These are phyloP conservation scores for Eleutherodactylus coqui DNA, from an alignment of 2,797 vertebrate genomes.

Conservation along the genomic window DNA sequence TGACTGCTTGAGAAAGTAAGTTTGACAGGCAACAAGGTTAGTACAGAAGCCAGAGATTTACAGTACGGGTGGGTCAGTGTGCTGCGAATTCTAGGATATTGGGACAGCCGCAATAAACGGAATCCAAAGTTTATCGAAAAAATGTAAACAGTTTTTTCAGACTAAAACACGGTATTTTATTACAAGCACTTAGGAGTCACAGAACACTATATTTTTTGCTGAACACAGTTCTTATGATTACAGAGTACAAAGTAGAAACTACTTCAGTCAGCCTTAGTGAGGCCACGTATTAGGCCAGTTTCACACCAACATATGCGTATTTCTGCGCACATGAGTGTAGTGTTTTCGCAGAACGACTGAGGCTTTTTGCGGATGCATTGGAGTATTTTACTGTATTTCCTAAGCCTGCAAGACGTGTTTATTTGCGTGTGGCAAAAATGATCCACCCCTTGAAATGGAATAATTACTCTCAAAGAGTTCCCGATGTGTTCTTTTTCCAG, in stretches of 20 bases:
- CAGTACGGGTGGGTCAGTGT: constrained; percentile 52
- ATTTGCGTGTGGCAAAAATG: too few relatives aligned
- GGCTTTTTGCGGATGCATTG: too few relatives aligned
- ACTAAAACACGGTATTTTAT: background rate
- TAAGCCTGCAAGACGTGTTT: too few relatives aligned
- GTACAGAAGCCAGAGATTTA: constrained; percentile 51
- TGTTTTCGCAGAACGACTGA: too few relatives aligned
- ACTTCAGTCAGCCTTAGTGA: background rate
- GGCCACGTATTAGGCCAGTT: too few relatives aligned
- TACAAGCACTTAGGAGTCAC: background rate
- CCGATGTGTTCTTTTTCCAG: too few relatives aligned
- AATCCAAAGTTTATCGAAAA: constrained; percentile 15
- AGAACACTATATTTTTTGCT: background rate
- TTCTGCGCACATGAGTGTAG: too few relatives aligned
- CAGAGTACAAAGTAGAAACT: background rate
- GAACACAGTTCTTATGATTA: background rate
- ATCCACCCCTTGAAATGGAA: too few relatives aligned
- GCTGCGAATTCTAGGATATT: constrained; percentile 36
- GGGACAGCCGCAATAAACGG: background rate
- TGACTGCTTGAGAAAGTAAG: constrained; percentile 54
- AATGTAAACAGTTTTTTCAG: background rate
- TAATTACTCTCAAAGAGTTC: too few relatives aligned
- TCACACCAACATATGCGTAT: too few relatives aligned
- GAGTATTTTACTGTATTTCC: too few relatives aligned
- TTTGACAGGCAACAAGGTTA: constrained; percentile 63